Conservation (phyloP, 1,140 invertebrate genomes). For the Araneus ventricosus region DNA sequence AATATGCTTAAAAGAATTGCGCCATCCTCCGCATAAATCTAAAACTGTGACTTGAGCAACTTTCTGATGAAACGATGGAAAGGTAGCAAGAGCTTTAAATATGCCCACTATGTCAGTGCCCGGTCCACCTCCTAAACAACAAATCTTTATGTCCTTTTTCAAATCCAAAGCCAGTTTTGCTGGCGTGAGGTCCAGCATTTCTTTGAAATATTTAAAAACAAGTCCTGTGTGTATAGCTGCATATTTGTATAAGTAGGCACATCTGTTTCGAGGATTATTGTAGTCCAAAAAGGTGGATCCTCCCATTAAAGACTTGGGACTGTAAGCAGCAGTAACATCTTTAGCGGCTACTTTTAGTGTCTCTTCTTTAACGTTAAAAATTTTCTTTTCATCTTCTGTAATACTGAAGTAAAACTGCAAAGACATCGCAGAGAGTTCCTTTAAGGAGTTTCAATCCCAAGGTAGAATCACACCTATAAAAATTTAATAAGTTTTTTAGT, state of each 20-base stretch:
- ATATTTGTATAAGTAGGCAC: slow-evolving; percentile 62
- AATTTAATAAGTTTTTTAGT: too few species aligned
- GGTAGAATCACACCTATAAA: too few species aligned
- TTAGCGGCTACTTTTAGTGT: background rate
- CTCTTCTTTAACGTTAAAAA: background rate
- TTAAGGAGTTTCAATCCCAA: too few species aligned
- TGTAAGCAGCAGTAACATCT: slow-evolving; percentile 30
- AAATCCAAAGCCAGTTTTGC: background rate
- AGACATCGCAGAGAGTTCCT: background rate
- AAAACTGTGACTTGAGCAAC: slow-evolving; percentile 35
- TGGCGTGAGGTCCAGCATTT: background rate
- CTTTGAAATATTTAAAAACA: slow-evolving; percentile 50
- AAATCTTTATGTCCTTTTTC: slow-evolving; percentile 31
- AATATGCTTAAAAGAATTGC: slow-evolving; percentile 41
- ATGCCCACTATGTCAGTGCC: slow-evolving; percentile 65
- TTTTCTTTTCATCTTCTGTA: slow-evolving; percentile 49
- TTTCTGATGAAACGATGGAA: slow-evolving; percentile 7
- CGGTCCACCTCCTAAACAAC: slow-evolving; percentile 51
- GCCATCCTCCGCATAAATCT: slow-evolving; percentile 60
- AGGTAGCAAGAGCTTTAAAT: slow-evolving; percentile 21
- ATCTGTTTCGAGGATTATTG: slow-evolving; percentile 39
- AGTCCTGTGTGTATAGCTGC: slow-evolving; percentile 32
- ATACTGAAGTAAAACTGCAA: slow-evolving; percentile 31
- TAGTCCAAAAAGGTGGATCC: slow-evolving; percentile 42
- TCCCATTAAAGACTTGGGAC: slow-evolving; percentile 10